Evolutionary conservation across 2,888 invertebrate species (phyloP).

Genomic region (Gryllus longicercus): DNA sequence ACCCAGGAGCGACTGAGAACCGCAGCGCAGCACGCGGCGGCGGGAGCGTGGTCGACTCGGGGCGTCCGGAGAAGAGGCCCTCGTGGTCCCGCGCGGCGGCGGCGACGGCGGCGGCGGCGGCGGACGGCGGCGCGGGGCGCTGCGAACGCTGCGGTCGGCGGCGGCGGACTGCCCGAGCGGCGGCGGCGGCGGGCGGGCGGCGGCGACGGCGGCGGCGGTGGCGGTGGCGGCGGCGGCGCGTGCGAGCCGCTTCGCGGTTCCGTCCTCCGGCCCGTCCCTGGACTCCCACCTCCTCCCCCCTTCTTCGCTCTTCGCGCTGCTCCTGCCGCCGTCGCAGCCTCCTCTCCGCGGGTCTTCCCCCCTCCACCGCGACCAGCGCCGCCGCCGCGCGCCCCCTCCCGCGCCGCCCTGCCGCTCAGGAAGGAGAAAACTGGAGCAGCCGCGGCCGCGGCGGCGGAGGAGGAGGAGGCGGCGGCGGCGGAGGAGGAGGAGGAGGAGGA

Average conservation of each 20-base stretch:
- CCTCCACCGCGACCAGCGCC: neutral
- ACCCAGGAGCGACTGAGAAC: neutral
- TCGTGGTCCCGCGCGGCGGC: neutral
- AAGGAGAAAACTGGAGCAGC: slow-evolving; percentile 17
- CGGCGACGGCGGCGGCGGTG: neutral
- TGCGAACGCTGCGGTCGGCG: neutral
- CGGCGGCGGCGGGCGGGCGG: neutral
- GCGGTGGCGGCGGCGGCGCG: neutral
- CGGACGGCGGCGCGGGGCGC: neutral
- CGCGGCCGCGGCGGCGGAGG: neutral
- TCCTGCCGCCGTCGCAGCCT: neutral
- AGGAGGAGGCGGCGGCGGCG: neutral
- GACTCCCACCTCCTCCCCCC: neutral
- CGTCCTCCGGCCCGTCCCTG: slow-evolving; percentile 17
- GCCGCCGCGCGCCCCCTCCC: neutral
- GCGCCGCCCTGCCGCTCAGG: neutral
- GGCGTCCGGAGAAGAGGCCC: neutral
- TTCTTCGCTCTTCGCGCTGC: neutral
- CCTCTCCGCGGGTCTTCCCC: neutral
- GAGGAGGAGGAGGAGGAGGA: neutral
- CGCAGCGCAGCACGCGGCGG: neutral
- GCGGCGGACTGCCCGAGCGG: neutral
- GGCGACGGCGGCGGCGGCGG: neutral
- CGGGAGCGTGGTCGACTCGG: neutral
- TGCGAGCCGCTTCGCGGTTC: slow-evolving; percentile 1